Evolutionary conservation across 1,140 invertebrate species (phyloP), one percentile per base, ranked within the genome.

Genomic region (Zaprionus tsacasi): DNA sequence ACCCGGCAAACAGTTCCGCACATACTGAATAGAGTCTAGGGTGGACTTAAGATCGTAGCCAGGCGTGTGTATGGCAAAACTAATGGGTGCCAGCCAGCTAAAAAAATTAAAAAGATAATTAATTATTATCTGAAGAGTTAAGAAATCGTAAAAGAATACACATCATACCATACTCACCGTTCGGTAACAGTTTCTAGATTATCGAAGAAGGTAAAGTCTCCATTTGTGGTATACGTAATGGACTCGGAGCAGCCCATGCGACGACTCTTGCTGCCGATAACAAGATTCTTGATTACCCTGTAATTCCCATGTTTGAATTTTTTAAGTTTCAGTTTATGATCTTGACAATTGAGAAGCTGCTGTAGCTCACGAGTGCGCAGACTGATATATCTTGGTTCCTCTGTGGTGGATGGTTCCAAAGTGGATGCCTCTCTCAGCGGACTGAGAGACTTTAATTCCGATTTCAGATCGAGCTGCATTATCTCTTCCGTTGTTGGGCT

Each of bases 201-300:
- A 91, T 98, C 96, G 74, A 98, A 94, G 93, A 98, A 98, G 55
- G 97, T 97, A 81, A 95, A 97, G 82, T 98, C 97, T 0, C 96
- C 97, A 92, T 98, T 97, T 0, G 97, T 98, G 1, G 97, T 98
- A 85, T 98, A 97, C 0, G 97, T 99, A 36, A 99, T 94, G 61
- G 95, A 96, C 89, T 98, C 97, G 91, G 96, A 95, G 86, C 97
- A 98, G 82, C 92, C 91, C 35, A 94, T 87, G 1, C 82, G 58
- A 0, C 93, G 93, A 65, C 94, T 94, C 70, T 94, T 93, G 50
- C 94, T 33, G 1, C 88, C 93, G 78, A 93, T 92, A 60, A 98
- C 94, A 87, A 97, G 97, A 93, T 98, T 97, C 87, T 97, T 96
- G 5, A 98, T 92, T 57, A 98, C 95, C 96, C 97, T 98, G 91